Evolutionary conservation across 2,797 vertebrate species (phyloP).

Genomic region (Harpagifer antarcticus): DNA sequence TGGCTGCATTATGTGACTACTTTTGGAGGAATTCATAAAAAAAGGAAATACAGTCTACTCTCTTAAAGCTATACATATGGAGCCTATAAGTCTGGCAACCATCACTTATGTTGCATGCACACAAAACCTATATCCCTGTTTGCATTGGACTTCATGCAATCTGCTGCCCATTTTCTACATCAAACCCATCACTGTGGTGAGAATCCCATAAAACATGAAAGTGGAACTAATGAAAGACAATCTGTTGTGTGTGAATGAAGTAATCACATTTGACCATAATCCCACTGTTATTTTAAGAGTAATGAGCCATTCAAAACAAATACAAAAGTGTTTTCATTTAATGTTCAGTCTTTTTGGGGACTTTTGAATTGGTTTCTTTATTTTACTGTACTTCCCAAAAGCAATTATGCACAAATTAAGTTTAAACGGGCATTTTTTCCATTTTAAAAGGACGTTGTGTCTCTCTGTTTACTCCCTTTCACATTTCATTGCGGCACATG

Average conservation of each 20-base stretch:
- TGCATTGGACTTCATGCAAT: slow-evolving; percentile 73
- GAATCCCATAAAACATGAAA: slow-evolving; percentile 76
- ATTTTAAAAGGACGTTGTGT: slow-evolving; percentile 83
- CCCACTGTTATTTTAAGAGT: slow-evolving; percentile 71
- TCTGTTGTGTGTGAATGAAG: slow-evolving; percentile 68
- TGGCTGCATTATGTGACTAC: slow-evolving; percentile 46
- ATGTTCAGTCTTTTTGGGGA: slow-evolving; percentile 55
- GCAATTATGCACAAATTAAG: slow-evolving; percentile 78
- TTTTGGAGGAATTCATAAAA: slow-evolving; percentile 64
- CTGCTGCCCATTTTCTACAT: slow-evolving; percentile 79
- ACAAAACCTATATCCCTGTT: slow-evolving; percentile 71
- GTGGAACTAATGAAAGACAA: slow-evolving; percentile 69
- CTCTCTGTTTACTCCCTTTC: slow-evolving; percentile 72
- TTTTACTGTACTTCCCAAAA: slow-evolving; percentile 66
- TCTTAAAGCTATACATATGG: slow-evolving; percentile 70
- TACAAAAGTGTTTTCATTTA: slow-evolving; percentile 63
- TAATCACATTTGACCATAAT: slow-evolving; percentile 73
- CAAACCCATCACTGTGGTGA: slow-evolving; percentile 72
- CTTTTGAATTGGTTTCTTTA: slow-evolving; percentile 61
- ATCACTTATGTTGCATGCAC: slow-evolving; percentile 74
- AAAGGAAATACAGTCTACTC: slow-evolving; percentile 57
- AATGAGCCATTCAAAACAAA: slow-evolving; percentile 70
- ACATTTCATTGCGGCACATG: slow-evolving; percentile 76
- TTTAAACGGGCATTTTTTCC: slow-evolving; percentile 79
- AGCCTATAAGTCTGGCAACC: slow-evolving; percentile 69